phyloP scores from a whole-genome alignment of 2,888 invertebrate genomes.

The Gnatocerus cornutus region DNA sequence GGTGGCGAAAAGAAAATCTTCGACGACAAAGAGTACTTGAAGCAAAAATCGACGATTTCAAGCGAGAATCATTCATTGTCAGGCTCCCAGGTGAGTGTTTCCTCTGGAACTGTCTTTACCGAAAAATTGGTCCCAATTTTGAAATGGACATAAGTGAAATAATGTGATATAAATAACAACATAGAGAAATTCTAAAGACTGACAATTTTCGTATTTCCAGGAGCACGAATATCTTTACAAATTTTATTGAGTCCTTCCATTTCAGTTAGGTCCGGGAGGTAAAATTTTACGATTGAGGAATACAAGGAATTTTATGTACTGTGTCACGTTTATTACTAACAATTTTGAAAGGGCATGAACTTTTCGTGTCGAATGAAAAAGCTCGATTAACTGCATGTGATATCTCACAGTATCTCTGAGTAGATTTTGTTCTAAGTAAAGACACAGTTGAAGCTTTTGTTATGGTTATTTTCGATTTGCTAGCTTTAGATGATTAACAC shows the following conservation, averaged over 20 bases:
- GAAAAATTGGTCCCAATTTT: slow-evolving; percentile 52
- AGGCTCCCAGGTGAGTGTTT: slow-evolving; percentile 73
- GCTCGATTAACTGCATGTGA: slow-evolving; percentile 42
- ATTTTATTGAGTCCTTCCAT: slow-evolving; percentile 60
- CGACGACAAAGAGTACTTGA: slow-evolving; percentile 92
- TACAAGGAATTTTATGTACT: not conserved
- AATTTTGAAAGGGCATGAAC: slow-evolving; percentile 25
- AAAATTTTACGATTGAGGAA: slow-evolving; percentile 3
- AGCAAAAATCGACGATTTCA: slow-evolving; percentile 77
- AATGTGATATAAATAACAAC: slow-evolving; percentile 1
- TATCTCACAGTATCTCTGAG: slow-evolving; percentile 18
- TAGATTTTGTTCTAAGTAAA: slow-evolving; percentile 1
- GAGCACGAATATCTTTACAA: slow-evolving; percentile 63
- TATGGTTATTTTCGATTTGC: slow-evolving; percentile 29
- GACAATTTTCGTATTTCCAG: slow-evolving; percentile 57
- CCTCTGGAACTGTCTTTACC: slow-evolving; percentile 47
- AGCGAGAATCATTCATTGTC: slow-evolving; percentile 74
- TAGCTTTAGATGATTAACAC: slow-evolving; percentile 49
- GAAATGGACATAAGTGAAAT: slow-evolving; percentile 48
- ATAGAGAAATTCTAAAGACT: slow-evolving; percentile 34
- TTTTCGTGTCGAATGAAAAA: slow-evolving; percentile 27
- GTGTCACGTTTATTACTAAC: slow-evolving; percentile 19
- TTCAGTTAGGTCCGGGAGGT: slow-evolving; percentile 28
- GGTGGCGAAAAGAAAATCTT: slow-evolving; percentile 96
- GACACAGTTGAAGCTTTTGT: slow-evolving; percentile 41